Conservation (phyloP, 2,797 vertebrate species). For the Rhinichthys osculus region DNA sequence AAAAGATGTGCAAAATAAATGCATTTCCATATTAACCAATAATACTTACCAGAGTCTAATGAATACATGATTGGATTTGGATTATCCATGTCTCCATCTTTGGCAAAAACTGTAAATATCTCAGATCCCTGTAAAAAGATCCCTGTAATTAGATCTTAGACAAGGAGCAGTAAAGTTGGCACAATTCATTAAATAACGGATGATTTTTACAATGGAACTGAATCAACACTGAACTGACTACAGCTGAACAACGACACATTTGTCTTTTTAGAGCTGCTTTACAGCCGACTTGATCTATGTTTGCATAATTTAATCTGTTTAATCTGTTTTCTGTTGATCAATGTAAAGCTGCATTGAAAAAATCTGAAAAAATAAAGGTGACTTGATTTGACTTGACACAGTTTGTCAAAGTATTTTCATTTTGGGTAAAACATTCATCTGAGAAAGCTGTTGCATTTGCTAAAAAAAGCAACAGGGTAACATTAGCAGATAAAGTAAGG, state of each 20-base stretch:
- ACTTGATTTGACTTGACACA: not conserved
- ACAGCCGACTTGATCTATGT: not conserved
- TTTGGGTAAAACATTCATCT: not conserved
- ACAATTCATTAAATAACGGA: not conserved
- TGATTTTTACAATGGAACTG: not conserved
- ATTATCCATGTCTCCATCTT: conserved; percentile 91
- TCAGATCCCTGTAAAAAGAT: conserved; percentile 85
- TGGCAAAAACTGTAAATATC: conserved; percentile 88
- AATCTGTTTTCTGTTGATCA: not conserved
- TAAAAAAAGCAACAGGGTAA: not conserved
- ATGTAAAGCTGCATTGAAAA: not conserved
- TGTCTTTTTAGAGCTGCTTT: not conserved
- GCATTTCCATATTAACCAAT: not conserved
- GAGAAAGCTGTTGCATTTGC: conserved; percentile 6
- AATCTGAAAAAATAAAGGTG: not conserved
- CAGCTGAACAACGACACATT: not conserved
- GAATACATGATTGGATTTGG: conserved; percentile 87
- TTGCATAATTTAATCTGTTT: not conserved
- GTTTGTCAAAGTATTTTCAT: not conserved
- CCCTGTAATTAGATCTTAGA: conserved; percentile 24
- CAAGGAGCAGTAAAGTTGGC: not conserved
- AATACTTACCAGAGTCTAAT: conserved; percentile 84
- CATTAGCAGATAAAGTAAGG: not conserved
- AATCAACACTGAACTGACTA: not conserved
- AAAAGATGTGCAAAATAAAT: not conserved